These are phyloP conservation scores for Microchirus variegatus DNA, from an alignment of 2,797 vertebrate species.

Conservation along the genomic window DNA sequence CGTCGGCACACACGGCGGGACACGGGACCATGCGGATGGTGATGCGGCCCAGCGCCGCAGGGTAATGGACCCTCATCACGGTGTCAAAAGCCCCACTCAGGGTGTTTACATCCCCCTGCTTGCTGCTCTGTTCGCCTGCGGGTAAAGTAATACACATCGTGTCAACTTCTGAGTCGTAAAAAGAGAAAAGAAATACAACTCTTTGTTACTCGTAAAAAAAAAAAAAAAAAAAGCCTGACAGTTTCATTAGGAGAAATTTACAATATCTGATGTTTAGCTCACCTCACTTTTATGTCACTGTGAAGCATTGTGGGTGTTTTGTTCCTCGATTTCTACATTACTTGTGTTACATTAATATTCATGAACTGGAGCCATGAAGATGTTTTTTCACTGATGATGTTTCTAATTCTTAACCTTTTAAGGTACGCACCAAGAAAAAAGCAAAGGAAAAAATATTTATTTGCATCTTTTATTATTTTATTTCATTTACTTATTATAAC, in stretches of 20 bases:
- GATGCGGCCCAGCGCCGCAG: slow-evolving; percentile 88
- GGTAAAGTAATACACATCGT: neutral
- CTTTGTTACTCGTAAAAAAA: too few relatives aligned
- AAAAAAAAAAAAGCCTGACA: neutral
- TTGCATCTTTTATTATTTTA: too few relatives aligned
- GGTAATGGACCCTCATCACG: slow-evolving; percentile 96
- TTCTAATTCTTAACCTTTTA: neutral
- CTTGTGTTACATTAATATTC: too few relatives aligned
- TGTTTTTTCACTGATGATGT: neutral
- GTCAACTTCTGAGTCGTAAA: neutral
- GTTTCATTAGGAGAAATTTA: neutral
- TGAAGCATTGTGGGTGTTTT: too few relatives aligned
- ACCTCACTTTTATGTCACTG: neutral
- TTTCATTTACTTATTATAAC: too few relatives aligned
- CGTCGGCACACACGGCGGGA: slow-evolving; percentile 93
- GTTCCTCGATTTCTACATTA: too few relatives aligned
- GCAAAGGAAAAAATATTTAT: too few relatives aligned
- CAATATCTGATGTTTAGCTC: too few relatives aligned
- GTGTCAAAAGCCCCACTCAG: slow-evolving; percentile 90
- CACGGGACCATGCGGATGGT: slow-evolving; percentile 93
- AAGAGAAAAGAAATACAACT: neutral
- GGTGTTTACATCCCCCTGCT: slow-evolving; percentile 94
- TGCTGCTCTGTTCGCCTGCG: slow-evolving; percentile 90
- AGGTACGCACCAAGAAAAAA: too few relatives aligned
- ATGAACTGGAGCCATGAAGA: neutral